A percentile compares a stretch with the other conserved stretches of the same genome.
Evolutionary conservation across 1,140 invertebrate species (phyloP).

Genomic region (Dicyema japonicum): DNA sequence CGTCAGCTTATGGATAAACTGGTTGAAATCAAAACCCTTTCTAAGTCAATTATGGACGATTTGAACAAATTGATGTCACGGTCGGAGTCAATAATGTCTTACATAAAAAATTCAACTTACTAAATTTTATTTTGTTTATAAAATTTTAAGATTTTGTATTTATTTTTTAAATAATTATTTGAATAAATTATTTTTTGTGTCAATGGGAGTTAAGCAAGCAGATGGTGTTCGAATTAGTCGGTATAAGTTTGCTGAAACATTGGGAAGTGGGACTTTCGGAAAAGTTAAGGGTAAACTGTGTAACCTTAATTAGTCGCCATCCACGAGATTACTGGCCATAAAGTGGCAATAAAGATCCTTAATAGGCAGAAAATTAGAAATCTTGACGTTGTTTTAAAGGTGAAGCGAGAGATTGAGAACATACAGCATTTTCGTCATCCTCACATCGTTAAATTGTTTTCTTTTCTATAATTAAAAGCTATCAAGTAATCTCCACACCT

Average conservation of each 20-base stretch:
- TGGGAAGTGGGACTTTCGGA: conserved; percentile 25
- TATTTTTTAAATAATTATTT: too few species aligned
- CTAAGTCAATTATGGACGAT: too few species aligned
- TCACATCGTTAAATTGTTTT: conserved; percentile 79
- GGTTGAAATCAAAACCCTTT: too few species aligned
- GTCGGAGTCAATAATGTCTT: too few species aligned
- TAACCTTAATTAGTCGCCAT: conserved; percentile 36
- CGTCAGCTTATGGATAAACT: too few species aligned
- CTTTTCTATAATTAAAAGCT: not conserved
- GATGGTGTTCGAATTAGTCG: conserved; percentile 20
- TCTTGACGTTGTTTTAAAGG: conserved; percentile 91
- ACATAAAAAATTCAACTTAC: too few species aligned
- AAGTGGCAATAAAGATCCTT: conserved; percentile 90
- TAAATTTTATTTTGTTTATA: too few species aligned
- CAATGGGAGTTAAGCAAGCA: too few species aligned
- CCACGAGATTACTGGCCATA: conserved; percentile 78
- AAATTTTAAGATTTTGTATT: too few species aligned
- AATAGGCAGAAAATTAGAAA: conserved; percentile 95
- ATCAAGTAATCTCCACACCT: not conserved
- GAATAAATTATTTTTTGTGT: too few species aligned
- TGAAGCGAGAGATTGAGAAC: conserved; percentile 87
- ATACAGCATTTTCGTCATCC: conserved; percentile 89
- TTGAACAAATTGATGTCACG: too few species aligned
- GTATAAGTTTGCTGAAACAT: conserved; percentile 24
- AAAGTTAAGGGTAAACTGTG: conserved; percentile 23